phyloP scores from a whole-genome alignment of 1,140 invertebrate species.

The Andrena cerasifolii region DNA sequence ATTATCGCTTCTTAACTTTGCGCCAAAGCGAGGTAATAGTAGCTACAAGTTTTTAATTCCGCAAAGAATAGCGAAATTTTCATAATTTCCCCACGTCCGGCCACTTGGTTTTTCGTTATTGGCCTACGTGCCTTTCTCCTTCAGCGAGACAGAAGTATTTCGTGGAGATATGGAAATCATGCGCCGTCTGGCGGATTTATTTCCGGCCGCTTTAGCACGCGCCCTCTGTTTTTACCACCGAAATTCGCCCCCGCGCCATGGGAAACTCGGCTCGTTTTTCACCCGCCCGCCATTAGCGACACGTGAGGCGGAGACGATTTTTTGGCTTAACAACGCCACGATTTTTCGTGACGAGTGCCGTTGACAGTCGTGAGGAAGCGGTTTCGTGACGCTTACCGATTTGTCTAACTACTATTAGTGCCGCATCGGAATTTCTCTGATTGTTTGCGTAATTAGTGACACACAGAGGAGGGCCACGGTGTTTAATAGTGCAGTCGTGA shows the following conservation, averaged over 20 bases:
- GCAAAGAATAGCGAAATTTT: conserved; percentile 55
- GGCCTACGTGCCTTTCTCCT: neutral
- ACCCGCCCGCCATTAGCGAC: conserved; percentile 6
- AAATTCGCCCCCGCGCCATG: conserved; percentile 37
- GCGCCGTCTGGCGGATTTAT: conserved; percentile 52
- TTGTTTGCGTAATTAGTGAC: conserved; percentile 43
- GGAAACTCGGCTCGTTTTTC: conserved; percentile 34
- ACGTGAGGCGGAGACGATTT: conserved; percentile 33
- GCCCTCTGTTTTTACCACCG: conserved; percentile 36
- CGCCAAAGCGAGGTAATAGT: neutral
- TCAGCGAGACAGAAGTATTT: conserved; percentile 25
- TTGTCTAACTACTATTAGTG: conserved; percentile 42
- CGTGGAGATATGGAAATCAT: conserved; percentile 59
- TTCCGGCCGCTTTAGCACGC: conserved; percentile 37
- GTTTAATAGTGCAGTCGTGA: neutral
- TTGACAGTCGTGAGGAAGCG: conserved; percentile 15
- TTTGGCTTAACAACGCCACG: conserved; percentile 6
- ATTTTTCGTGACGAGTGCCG: conserved; percentile 14
- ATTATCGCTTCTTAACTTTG: neutral
- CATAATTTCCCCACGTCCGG: conserved; percentile 38
- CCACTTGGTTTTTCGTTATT: neutral
- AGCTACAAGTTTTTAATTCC: conserved; percentile 34
- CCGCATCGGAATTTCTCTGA: conserved; percentile 35
- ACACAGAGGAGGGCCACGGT: conserved; percentile 22
- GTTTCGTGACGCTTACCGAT: conserved; percentile 40